Evolutionary conservation across 2,113 vertebrate genomes (phyloP), one percentile per base, ranked within the genome.

Genomic region (Phalacrocorax carbo): DNA sequence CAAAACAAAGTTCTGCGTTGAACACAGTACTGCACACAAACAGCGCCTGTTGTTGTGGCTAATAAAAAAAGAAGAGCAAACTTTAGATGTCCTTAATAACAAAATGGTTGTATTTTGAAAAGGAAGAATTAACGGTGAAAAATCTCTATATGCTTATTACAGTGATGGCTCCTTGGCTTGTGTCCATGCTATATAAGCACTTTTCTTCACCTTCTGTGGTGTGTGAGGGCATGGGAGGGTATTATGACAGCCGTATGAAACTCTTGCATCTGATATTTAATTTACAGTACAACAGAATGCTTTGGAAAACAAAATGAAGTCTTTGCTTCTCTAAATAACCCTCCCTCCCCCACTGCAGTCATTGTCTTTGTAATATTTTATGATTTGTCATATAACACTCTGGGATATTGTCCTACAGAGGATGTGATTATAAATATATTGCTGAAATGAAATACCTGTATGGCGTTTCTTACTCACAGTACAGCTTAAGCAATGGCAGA

Each of bases 321-420:
- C 51, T 96, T 96, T 92, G 68, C 29, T 90, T 95, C 81, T 54
- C 82, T 75, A 69, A 80, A 85, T 89, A 93, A 88, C 40, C 62
- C 25, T 71, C 46, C 49, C 25, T 83, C 78, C 76, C 54, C 60
- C 72, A 83, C 52, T 75, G 61, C 65, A 81, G 64, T 91, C 68
- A 73, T 57, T 76, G 70, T 90, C 90, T 96, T 64, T 72, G 83
- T 66, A 87, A 57, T 87, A 87, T 82, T 91, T 95, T 96, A 87
- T 94, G 70, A 69, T 75, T 77, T 96, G 83, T 92, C 83, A 90
- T 82, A 66, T 54, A 94, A 86, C 75, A 78, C 44, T 78, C 80
- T 64, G 60, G 81, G 75, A 93, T 96, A 82, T 79, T 93, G 83
- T 79, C 71, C 66, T 89, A 79, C 58, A 87, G 88, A 86, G 73